A percentile compares a stretch with the other conserved stretches of the same genome.
Evolutionary conservation across 2,888 invertebrate genomes (phyloP).

Genomic region (Eupithecia pulchellata): DNA sequence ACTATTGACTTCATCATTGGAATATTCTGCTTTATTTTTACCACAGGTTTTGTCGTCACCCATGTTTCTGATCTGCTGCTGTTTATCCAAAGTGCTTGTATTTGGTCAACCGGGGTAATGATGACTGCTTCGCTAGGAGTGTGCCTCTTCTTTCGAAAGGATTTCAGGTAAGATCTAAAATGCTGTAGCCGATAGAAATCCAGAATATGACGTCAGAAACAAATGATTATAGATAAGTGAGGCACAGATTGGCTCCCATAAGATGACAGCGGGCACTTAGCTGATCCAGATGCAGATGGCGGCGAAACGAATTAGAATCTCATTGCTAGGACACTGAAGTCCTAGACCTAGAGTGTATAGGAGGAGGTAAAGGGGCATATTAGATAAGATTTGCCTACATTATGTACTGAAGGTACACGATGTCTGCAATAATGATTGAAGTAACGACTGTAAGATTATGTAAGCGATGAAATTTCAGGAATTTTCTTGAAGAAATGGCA

Average conservation of each 20-base stretch:
- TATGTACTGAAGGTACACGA: background rate
- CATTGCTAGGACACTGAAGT: background rate
- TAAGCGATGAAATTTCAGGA: constrained; percentile 11
- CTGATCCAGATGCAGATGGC: background rate
- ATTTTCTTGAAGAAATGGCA: constrained; percentile 66
- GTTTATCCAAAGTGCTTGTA: constrained; percentile 75
- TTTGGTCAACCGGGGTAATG: constrained; percentile 75
- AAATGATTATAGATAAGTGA: background rate
- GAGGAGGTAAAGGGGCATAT: background rate
- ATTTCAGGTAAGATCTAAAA: constrained; percentile 52
- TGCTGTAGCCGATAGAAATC: background rate
- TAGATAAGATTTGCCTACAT: background rate
- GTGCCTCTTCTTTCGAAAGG: constrained; percentile 63
- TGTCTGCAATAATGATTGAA: background rate
- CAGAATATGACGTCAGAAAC: background rate
- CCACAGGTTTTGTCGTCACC: constrained; percentile 63
- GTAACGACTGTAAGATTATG: background rate
- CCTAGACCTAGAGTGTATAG: background rate
- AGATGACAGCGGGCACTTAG: background rate
- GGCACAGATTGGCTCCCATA: background rate
- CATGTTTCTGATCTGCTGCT: constrained; percentile 58
- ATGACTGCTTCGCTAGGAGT: constrained; percentile 70
- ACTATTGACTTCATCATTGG: constrained; percentile 66
- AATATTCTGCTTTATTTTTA: constrained; percentile 66
- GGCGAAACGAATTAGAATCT: background rate